Conservation (phyloP, 2,113 vertebrate species). For the Salvelinus namaycush region DNA sequence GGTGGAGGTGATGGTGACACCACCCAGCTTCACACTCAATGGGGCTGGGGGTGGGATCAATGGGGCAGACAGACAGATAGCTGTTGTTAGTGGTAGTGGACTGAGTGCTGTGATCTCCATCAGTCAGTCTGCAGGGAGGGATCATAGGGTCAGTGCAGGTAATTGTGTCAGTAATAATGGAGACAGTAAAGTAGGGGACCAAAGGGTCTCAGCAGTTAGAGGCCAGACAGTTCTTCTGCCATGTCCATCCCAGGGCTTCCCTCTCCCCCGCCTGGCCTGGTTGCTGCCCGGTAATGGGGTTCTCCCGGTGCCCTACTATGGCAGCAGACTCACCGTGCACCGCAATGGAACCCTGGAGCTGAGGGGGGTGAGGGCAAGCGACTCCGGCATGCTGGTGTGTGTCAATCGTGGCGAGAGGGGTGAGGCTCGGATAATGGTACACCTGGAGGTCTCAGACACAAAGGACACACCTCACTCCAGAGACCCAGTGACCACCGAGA, state of each 20-base stretch:
- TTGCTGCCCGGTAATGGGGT: conserved; percentile 86
- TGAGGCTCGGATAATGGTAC: conserved; percentile 78
- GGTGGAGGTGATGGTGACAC: conserved; percentile 72
- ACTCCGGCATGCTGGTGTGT: conserved; percentile 80
- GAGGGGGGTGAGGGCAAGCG: conserved; percentile 69
- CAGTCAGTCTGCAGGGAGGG: conserved; percentile 27
- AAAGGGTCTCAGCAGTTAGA: conserved; percentile 51
- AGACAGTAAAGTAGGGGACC: conserved; percentile 9
- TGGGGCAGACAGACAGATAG: conserved; percentile 16
- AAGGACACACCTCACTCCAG: conserved; percentile 45
- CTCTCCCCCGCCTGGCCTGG: conserved; percentile 81
- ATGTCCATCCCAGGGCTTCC: conserved; percentile 82
- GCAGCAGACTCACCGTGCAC: conserved; percentile 84
- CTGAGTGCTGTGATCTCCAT: conserved; percentile 19
- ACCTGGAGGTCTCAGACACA: conserved; percentile 73
- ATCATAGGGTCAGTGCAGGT: conserved; percentile 30
- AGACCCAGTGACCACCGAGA: conserved; percentile 13
- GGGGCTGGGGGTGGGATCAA: neutral
- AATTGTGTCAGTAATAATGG: conserved; percentile 46
- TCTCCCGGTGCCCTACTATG: conserved; percentile 86
- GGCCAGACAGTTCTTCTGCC: conserved; percentile 81
- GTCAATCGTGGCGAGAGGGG: conserved; percentile 82
- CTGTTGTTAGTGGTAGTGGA: conserved; percentile 8
- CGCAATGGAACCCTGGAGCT: conserved; percentile 89
- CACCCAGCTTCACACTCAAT: conserved; percentile 35